A percentile compares a stretch with the other conserved stretches of the same genome.
These are phyloP conservation scores for Macrochelys suwanniensis DNA, from an alignment of 2,797 vertebrate species.

Conservation along the genomic window DNA sequence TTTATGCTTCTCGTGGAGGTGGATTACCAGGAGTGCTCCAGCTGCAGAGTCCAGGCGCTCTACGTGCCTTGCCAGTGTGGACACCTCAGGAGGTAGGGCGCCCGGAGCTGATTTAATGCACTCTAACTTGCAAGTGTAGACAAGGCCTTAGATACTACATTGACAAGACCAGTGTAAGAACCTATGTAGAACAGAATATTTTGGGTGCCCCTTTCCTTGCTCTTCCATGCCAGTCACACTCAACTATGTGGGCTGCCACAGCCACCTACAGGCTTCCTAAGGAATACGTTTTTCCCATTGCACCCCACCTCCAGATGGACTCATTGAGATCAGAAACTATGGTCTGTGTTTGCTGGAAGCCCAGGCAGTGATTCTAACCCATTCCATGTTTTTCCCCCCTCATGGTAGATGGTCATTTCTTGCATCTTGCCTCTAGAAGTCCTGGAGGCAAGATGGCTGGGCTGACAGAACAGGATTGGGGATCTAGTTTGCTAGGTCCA, in stretches of 20 bases:
- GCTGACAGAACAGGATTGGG: not conserved
- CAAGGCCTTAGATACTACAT: not conserved
- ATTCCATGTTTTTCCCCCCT: slow-evolving; percentile 9
- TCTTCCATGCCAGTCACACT: not conserved
- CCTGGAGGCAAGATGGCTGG: not conserved
- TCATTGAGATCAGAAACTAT: slow-evolving; percentile 14
- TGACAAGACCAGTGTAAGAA: not conserved
- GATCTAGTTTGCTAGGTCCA: not conserved
- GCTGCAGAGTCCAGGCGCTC: no score
- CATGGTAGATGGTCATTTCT: slow-evolving; percentile 15
- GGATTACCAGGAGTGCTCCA: no score
- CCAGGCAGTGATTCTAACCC: slow-evolving; percentile 6
- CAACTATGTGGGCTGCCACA: not conserved
- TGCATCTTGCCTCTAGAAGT: not conserved
- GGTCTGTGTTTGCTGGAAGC: slow-evolving; percentile 44
- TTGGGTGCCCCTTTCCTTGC: not conserved
- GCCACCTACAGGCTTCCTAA: not conserved
- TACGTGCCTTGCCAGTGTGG: no score
- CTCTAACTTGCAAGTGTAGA: no score
- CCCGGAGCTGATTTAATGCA: no score
- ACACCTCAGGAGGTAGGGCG: no score
- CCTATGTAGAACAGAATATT: not conserved
- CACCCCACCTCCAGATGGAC: slow-evolving; percentile 35
- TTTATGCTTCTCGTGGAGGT: no score
- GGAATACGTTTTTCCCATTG: not conserved